Base-by-base conservation (phyloP, 2,113 vertebrate species). In the Antigone vipio region DNA sequence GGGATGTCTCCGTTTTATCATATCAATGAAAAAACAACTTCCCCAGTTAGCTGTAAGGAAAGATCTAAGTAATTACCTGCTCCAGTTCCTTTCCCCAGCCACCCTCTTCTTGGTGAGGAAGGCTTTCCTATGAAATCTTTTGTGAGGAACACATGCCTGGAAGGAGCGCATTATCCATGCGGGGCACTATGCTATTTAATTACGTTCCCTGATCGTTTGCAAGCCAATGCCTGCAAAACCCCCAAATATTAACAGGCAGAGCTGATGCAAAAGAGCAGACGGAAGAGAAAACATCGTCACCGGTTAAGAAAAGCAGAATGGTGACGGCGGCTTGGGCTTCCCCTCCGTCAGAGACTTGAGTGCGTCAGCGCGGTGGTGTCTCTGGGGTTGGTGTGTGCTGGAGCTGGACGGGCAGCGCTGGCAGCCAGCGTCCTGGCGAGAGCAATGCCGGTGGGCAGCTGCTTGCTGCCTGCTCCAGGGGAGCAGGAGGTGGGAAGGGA, bases 321-420 rank as follows among this genome's bases (percentile, higher is more conserved):
- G 58, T 56, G 73, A 24, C 29, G 26, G 60, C 85, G 71, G n/a
- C 38, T 7, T 34, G 56, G 64, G 52, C 29, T 85, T 82, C 34
- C 62, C 49, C 40, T 23, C 22, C 6, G 1, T 44, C 53, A 45
- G 67, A 47, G 58, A 6, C 12, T 1, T 2, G 26, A 27, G 53
- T 2, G 26, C 40, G 12, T 29, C 52, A 2, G 22, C 5, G 83
- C 8, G 23, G 49, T 53, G 63, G 24, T 22, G 27, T 15, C 38
- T 22, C 27, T 45, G 71, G 30, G 32, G 56, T 17, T 17, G 45
- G 35, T 4, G 32, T 16, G 44, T 68, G 53, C 58, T 69, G 89
- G 58, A 2, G 44, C 1, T 14, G 69, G 35, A 35, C 3, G 15
- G 47, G 56, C 47, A 69, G 71, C 0, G 1, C 42, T 67, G n/a